Percentiles rank a stretch among this genome's conserved stretches.
These are phyloP conservation scores for Desoria tigrina DNA, from an alignment of 2,888 invertebrate species.

Conservation along the genomic window DNA sequence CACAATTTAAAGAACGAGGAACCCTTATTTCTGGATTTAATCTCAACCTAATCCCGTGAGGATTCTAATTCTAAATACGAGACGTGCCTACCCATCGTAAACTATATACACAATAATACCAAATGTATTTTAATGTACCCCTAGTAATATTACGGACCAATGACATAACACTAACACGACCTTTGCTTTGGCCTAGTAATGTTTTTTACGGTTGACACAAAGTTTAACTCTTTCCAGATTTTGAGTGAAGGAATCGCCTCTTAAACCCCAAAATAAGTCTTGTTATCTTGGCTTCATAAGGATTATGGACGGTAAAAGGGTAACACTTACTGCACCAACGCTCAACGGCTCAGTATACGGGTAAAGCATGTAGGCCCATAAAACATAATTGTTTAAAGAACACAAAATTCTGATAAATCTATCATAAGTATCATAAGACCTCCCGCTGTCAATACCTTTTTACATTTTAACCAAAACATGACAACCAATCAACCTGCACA, in stretches of 20 bases:
- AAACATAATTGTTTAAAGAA: slow-evolving; percentile 10
- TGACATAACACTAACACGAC: slow-evolving; percentile 5
- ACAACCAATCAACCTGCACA: too few species aligned
- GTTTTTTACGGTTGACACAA: background rate
- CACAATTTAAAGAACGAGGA: too few species aligned
- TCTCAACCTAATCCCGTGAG: background rate
- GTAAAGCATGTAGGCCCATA: background rate
- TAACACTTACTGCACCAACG: too few species aligned
- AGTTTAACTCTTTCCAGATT: slow-evolving; percentile 40
- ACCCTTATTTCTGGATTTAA: background rate
- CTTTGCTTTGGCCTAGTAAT: slow-evolving; percentile 3
- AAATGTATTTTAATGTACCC: too few species aligned
- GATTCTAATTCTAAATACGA: background rate
- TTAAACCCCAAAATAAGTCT: too few species aligned
- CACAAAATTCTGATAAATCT: background rate
- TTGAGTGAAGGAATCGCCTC: background rate
- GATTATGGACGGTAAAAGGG: too few species aligned
- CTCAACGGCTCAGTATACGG: too few species aligned
- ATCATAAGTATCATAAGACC: background rate
- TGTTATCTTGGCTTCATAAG: too few species aligned
- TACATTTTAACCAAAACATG: too few species aligned
- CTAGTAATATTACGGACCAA: slow-evolving; percentile 1
- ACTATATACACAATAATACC: background rate
- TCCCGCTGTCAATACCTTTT: too few species aligned
- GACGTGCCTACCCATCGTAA: background rate